A percentile compares a stretch with the other conserved stretches of the same genome.
Conservation (phyloP, 2,888 invertebrate species). For the Orchesella flavescens region DNA sequence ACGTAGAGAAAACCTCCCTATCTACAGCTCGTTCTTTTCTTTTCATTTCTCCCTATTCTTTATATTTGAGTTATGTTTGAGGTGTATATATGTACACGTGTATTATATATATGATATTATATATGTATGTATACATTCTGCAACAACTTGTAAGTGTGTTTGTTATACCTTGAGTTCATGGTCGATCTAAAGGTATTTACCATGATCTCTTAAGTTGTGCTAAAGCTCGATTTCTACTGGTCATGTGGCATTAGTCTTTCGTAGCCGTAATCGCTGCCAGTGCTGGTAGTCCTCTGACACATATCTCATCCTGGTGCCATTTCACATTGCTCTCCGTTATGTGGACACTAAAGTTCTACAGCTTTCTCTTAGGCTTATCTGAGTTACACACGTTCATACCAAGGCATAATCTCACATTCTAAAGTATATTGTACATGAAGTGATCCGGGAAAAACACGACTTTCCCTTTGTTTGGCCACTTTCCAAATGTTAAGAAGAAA, state of each 20-base stretch:
- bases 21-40: constrained; percentile 50
- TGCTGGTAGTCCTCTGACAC: constrained; percentile 29
- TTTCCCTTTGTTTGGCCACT: constrained; percentile 52
- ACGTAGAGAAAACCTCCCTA: constrained; percentile 57
- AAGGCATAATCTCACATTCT: constrained; percentile 30
- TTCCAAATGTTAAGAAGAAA: constrained; percentile 47
- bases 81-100: too few species aligned
- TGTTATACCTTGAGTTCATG: constrained; percentile 22
- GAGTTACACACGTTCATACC: not conserved
- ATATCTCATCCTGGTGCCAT: constrained; percentile 44
- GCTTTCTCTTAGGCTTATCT: not conserved
- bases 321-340: constrained; percentile 23
- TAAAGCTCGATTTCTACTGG: constrained; percentile 46
- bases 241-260: constrained; percentile 48
- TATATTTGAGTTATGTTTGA: not conserved
- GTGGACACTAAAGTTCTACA: not conserved
- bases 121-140: not conserved
- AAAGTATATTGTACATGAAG: constrained; percentile 41
- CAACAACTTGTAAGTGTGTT: not conserved
- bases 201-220: constrained; percentile 36
- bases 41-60: constrained; percentile 34
- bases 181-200: constrained; percentile 48
- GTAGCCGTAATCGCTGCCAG: constrained; percentile 21
- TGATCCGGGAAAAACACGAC: constrained; percentile 53
- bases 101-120: too few species aligned